Evolutionary conservation across 2,888 invertebrate species (phyloP), one percentile per base, ranked within the genome.

Genomic region (Tubulanus polymorphus): DNA sequence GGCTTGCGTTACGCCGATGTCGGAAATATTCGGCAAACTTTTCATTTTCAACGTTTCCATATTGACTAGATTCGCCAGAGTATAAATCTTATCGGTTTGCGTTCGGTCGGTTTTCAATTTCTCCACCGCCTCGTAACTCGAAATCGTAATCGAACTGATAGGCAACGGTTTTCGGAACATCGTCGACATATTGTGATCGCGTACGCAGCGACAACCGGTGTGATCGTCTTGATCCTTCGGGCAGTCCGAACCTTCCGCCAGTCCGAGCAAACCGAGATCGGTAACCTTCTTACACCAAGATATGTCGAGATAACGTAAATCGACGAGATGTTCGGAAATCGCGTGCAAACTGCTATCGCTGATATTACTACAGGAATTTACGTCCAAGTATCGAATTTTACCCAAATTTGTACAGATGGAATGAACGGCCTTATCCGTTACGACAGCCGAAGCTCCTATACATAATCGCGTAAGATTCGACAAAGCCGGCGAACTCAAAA

Each of bases 311-410:
- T 80, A 83, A 37, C 84, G 81, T 41, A 89, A 78, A 62, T 81
- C 76, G 18, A 83, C 72, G 66, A 88, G 82, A 65, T 86, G 83
- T 64, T 85, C 83, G 58, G 88, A 86, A 62, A 89, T 83, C 41
- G 84, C 84, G 79, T 88, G 86, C 52, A 88, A 81, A 20, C 71
- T 85, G 56, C 81, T 81, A 54, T 89, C 87, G 2, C 87, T 87
- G 1, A 88, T 85, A n/a, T 85, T 85, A 78, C 86, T 85, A 71
- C 88, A 88, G 63, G 84, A 85, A 56, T 85, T 85, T 47, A 89
- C 72, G 71, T 88, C 86, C 25, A 89, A 79, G 25, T 81, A 75
- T 0, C 79, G 81, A 45, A 89, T 76, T 56, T 84, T 83, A 1
- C 83, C 83, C 54, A 87, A 78, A 62, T 81, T 82, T 65, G 83